Conservation (phyloP, 1,140 invertebrate species). For the Cataglyphis hispanica region DNA sequence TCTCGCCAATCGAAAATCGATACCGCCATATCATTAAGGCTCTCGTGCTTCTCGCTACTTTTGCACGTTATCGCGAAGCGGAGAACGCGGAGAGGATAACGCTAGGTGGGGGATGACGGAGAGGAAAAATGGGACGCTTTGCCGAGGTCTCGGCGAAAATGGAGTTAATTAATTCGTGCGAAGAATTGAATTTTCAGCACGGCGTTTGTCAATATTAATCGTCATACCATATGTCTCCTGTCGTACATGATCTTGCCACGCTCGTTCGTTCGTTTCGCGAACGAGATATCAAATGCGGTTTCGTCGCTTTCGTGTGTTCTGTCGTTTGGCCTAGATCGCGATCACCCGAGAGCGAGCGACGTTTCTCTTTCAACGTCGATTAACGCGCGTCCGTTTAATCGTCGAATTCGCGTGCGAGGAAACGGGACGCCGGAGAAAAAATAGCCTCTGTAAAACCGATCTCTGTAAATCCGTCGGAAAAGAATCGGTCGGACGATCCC, state of each 20-base stretch:
- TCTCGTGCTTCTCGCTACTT: constrained; percentile 22
- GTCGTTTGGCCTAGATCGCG: constrained; percentile 10
- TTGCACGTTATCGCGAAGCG: constrained; percentile 31
- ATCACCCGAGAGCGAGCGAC: not conserved
- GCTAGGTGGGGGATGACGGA: not conserved
- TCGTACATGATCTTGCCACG: constrained; percentile 56
- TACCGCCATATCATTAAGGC: constrained; percentile 46
- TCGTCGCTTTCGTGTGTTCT: constrained; percentile 38
- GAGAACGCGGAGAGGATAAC: constrained; percentile 21
- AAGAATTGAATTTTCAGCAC: constrained; percentile 49
- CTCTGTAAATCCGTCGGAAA: not conserved
- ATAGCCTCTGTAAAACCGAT: constrained; percentile 16
- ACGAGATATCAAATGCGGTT: constrained; percentile 34
- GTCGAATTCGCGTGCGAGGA: not conserved
- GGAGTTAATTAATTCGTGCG: constrained; percentile 44
- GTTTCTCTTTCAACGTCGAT: constrained; percentile 32
- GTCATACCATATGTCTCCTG: not conserved
- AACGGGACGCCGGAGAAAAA: not conserved
- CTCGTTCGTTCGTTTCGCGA: constrained; percentile 34
- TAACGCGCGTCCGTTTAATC: constrained; percentile 28
- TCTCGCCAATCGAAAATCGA: constrained; percentile 59
- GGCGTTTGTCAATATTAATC: constrained; percentile 29
- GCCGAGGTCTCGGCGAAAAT: not conserved
- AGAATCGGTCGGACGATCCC: constrained; percentile 12
- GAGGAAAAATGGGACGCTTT: not conserved